Conservation (phyloP, 2,888 invertebrate species). For the Mechanitis mazaeus region DNA sequence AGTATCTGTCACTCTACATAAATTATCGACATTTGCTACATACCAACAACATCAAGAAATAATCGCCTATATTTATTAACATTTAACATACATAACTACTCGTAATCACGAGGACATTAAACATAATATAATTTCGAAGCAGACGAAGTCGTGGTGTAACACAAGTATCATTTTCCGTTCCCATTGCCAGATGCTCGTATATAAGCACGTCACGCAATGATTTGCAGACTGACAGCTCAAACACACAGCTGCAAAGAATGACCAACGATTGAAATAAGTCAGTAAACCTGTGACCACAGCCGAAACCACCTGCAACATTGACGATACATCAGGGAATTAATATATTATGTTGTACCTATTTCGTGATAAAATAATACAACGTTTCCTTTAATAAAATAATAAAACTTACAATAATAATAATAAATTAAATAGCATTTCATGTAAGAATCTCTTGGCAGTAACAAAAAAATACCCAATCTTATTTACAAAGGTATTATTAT, state of each 20-base stretch:
- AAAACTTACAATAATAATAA: neutral
- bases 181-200: conserved; percentile 47
- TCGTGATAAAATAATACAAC: too few species aligned
- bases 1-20: too few species aligned
- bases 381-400: neutral
- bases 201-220: conserved; percentile 57
- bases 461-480: too few species aligned
- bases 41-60: neutral
- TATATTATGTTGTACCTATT: too few species aligned
- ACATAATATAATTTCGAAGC: conserved; percentile 4
- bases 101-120: conserved; percentile 2
- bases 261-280: conserved; percentile 12
- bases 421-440: too few species aligned
- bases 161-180: conserved; percentile 43
- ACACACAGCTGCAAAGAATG: conserved; percentile 38
- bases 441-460: too few species aligned
- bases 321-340: too few species aligned
- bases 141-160: neutral
- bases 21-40: too few species aligned
- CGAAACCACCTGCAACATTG: too few species aligned
- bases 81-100: conserved; percentile 6
- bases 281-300: too few species aligned
- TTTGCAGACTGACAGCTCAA: conserved; percentile 44
- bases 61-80: neutral
- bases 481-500: too few species aligned